Conservation (phyloP, 2,113 vertebrate genomes). For the Holacanthus passer region DNA sequence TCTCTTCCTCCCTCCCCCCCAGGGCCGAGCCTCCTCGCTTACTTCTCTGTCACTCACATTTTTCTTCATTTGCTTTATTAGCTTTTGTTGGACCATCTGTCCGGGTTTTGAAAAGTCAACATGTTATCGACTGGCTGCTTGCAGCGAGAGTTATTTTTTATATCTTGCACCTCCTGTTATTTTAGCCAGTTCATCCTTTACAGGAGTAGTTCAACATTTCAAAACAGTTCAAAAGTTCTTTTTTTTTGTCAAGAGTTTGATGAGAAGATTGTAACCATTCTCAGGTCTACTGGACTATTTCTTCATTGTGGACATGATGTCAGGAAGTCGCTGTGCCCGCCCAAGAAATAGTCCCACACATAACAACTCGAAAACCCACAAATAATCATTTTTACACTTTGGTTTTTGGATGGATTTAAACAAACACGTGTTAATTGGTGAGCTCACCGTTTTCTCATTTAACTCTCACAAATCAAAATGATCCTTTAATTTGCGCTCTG, state of each 20-base stretch:
- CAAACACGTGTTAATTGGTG: background rate
- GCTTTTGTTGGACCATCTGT: slow-evolving; percentile 25
- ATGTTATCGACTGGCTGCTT: slow-evolving; percentile 8
- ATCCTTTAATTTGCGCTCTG: slow-evolving; percentile 12
- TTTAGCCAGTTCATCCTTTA: background rate
- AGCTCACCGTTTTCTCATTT: background rate
- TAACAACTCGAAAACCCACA: background rate
- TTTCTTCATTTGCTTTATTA: slow-evolving; percentile 25
- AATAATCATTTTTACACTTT: background rate
- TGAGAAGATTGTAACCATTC: background rate
- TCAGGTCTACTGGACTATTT: background rate
- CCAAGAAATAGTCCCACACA: background rate
- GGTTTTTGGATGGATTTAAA: background rate
- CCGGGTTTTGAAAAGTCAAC: background rate
- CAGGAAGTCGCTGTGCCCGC: background rate
- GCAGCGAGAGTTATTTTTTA: background rate
- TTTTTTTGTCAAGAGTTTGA: background rate
- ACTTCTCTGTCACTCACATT: slow-evolving; percentile 1
- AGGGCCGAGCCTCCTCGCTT: slow-evolving; percentile 5
- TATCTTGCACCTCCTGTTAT: background rate
- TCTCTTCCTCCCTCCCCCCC: slow-evolving; percentile 24
- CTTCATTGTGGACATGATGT: background rate
- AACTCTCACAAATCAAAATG: background rate
- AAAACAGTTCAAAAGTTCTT: background rate
- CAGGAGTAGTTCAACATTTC: background rate